Percentiles rank a stretch among this genome's conserved stretches.
phyloP scores from a whole-genome alignment of 2,797 vertebrate genomes.

The Staurois parvus region DNA sequence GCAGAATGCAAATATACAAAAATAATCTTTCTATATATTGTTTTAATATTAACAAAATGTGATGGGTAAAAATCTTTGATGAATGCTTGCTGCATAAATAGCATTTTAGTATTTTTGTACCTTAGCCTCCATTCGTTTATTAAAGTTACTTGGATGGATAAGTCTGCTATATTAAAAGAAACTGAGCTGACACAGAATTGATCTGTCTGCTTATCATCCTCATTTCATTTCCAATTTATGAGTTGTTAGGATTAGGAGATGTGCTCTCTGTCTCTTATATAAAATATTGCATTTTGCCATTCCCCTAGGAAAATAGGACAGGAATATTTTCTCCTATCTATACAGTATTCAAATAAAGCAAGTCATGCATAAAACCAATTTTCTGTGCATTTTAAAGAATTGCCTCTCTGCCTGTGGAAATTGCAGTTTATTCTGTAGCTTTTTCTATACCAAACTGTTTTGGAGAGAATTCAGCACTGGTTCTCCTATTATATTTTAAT shows the following conservation, averaged over 20 bases:
- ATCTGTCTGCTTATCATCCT: slow-evolving; percentile 51
- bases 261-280: slow-evolving; percentile 23
- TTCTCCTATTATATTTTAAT: slow-evolving; percentile 4
- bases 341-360: slow-evolving; percentile 50
- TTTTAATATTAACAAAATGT: slow-evolving; percentile 1
- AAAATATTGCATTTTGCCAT: slow-evolving; percentile 45
- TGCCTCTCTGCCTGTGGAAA: slow-evolving; percentile 1
- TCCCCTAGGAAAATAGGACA: slow-evolving; percentile 16
- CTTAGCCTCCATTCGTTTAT: slow-evolving; percentile 18
- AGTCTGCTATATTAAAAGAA: slow-evolving; percentile 42
- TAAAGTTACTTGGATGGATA: slow-evolving; percentile 41
- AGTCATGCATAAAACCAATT: slow-evolving; percentile 28
- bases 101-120: slow-evolving; percentile 1
- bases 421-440: background rate
- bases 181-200: slow-evolving; percentile 46
- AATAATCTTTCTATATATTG: background rate
- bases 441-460: background rate
- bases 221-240: slow-evolving; percentile 53
- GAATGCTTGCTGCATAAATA: slow-evolving; percentile 24
- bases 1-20: background rate
- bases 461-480: background rate
- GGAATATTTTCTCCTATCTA: slow-evolving; percentile 16
- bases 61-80: slow-evolving; percentile 21
- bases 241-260: slow-evolving; percentile 55
- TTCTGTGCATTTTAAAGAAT: slow-evolving; percentile 43